Base-by-base conservation (phyloP, 2,113 vertebrate species). In the Nymphicus hollandicus region DNA sequence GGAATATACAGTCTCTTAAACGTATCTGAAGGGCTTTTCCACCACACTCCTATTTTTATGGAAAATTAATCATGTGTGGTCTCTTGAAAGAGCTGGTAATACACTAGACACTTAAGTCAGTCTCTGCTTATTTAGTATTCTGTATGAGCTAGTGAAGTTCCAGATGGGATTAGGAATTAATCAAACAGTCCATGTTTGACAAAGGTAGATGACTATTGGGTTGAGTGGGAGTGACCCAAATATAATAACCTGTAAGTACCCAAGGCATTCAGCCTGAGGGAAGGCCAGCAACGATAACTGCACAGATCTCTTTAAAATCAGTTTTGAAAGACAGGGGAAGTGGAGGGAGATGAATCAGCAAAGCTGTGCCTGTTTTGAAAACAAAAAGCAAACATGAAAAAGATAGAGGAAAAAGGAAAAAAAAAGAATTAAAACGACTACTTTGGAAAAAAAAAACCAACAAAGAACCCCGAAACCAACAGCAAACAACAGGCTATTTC, bases 131-230 rank as follows among this genome's bases (percentile, higher is more conserved):
- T 31, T 95, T 78, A 78, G 55, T 74, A 92, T 90, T 96, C 86
- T 50, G 50, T n/a, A 43, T 55, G 68, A 66, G 10, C 25, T 39
- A 66, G 28, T 12, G 29, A 83, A 16, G 7, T 35, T 96, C 49
- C 73, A 81, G 12, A 13, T 89, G 69, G 80, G 80, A 93, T 78
- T 91, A 96, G 27, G 50, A 94, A 94, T 91, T 95, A 95, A 93
- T 94, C 95, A 88, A 95, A 91, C 17, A 88, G 82, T 50, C 58
- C 6, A 3, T 88, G 60, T 89, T 83, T 92, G 80, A 86, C 88
- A 81, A 86, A 92, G 60, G 76, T 43, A 94, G 60, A 23, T 89
- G 61, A 85, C 84, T 85, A 71, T n/a, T 2, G 9, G 29, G 33
- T 41, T 83, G 64, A 88, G 28, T 70, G 70, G 6, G 28, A 88